These are phyloP conservation scores for Blennius ocellaris DNA, from an alignment of 2,113 vertebrate genomes.

Conservation along the genomic window DNA sequence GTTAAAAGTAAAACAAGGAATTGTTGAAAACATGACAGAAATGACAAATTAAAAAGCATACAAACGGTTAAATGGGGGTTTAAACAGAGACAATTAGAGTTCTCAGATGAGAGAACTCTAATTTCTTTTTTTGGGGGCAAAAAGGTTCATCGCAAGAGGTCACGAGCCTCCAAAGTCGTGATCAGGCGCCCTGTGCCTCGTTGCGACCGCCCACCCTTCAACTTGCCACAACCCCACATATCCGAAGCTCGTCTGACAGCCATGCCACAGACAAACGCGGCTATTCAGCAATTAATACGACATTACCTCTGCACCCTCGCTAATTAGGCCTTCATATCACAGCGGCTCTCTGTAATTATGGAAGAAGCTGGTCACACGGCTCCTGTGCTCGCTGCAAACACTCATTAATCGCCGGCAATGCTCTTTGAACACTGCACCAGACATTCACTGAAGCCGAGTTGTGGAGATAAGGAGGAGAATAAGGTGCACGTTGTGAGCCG, in stretches of 20 bases:
- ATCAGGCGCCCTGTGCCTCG: not conserved
- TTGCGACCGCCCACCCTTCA: conserved; percentile 65
- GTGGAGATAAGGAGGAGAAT: conserved; percentile 4
- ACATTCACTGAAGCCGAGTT: conserved; percentile 36
- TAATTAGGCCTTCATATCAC: conserved; percentile 80
- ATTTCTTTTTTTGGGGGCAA: not conserved
- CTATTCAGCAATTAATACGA: conserved; percentile 69
- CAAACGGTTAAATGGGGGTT: too few species aligned
- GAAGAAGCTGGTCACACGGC: conserved; percentile 55
- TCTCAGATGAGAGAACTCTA: not conserved
- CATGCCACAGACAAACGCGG: conserved; percentile 58
- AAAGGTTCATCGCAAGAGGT: conserved; percentile 24
- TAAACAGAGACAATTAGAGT: too few species aligned
- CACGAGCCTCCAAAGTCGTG: conserved; percentile 7
- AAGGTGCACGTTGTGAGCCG: not conserved
- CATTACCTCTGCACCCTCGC: conserved; percentile 65
- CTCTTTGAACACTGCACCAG: conserved; percentile 48
- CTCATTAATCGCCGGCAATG: conserved; percentile 60
- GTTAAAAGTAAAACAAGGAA: too few species aligned
- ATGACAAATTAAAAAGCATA: too few species aligned
- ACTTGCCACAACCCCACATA: conserved; percentile 38
- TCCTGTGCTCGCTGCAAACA: conserved; percentile 62
- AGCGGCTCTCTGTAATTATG: conserved; percentile 75
- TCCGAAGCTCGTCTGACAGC: conserved; percentile 50
- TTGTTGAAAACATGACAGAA: too few species aligned